A percentile compares a stretch with the other conserved stretches of the same genome.
Evolutionary conservation across 2,888 invertebrate species (phyloP).

Genomic region (Mythimna loreyi): DNA sequence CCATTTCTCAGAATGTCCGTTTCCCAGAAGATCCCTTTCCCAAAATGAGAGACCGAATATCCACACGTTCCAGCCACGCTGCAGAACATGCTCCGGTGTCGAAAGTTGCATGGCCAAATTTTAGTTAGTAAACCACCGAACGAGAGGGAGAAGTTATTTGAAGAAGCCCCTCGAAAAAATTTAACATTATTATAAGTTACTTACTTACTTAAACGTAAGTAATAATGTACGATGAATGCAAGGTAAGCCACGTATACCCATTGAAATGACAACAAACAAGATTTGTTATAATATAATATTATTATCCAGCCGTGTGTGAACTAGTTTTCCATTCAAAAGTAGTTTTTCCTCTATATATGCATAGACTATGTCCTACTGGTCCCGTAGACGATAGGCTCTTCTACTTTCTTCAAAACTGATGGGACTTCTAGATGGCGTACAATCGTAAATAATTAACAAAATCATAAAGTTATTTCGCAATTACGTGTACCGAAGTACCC

Average conservation of each 20-base stretch:
- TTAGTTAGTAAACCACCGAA: too few relatives aligned
- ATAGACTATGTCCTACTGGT: background rate
- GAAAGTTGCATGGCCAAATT: too few relatives aligned
- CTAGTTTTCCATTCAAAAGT: slow-evolving; percentile 22
- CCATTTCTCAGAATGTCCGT: too few relatives aligned
- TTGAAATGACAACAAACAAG: slow-evolving; percentile 19
- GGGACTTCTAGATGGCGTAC: background rate
- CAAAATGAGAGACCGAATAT: too few relatives aligned
- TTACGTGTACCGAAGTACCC: background rate
- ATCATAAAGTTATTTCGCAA: slow-evolving; percentile 35
- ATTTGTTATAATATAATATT: slow-evolving; percentile 23
- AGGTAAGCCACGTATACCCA: background rate
- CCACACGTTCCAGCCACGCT: too few relatives aligned
- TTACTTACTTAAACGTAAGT: too few relatives aligned
- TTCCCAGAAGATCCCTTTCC: too few relatives aligned
- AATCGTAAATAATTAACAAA: background rate
- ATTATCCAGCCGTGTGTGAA: background rate
- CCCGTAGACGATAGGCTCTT: background rate
- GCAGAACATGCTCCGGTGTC: too few relatives aligned
- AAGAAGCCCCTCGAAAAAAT: background rate
- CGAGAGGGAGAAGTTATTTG: too few relatives aligned
- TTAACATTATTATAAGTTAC: too few relatives aligned
- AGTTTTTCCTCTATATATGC: slow-evolving; percentile 13
- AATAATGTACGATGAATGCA: background rate
- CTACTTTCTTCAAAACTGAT: background rate